A percentile compares a stretch with the other conserved stretches of the same genome.
Conservation (phyloP, 2,113 vertebrate species). For the Colossoma macropomum region DNA sequence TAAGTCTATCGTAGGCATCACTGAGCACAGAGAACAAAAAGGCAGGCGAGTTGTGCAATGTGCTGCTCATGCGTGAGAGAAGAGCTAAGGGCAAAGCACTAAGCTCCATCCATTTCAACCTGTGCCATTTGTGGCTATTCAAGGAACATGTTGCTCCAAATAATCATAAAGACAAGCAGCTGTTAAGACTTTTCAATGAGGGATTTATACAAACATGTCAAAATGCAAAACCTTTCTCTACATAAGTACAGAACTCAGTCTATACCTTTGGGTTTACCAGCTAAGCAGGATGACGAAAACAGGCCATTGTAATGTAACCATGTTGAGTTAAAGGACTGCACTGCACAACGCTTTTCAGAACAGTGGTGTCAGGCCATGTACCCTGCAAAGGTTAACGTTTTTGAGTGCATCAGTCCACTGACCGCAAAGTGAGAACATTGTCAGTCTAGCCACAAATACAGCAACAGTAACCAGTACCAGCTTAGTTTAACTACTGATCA, state of each 20-base stretch:
- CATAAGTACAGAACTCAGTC: too few relatives aligned
- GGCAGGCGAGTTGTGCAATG: slow-evolving; percentile 16
- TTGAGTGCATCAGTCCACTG: background rate
- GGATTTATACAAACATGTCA: background rate
- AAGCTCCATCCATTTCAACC: background rate
- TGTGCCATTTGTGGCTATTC: slow-evolving; percentile 18
- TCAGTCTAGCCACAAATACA: background rate
- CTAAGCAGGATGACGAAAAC: too few relatives aligned
- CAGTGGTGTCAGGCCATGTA: too few relatives aligned
- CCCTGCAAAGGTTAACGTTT: too few relatives aligned
- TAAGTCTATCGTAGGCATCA: slow-evolving; percentile 20
- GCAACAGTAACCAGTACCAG: too few relatives aligned
- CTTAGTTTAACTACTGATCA: too few relatives aligned
- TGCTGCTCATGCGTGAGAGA: slow-evolving; percentile 12
- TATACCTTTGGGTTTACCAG: too few relatives aligned
- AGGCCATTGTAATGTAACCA: too few relatives aligned
- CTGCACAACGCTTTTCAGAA: too few relatives aligned
- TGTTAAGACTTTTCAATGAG: slow-evolving; percentile 2
- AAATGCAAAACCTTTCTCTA: too few relatives aligned
- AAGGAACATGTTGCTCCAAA: slow-evolving; percentile 25
- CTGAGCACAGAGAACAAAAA: slow-evolving; percentile 9
- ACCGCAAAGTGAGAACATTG: background rate
- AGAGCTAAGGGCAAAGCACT: background rate
- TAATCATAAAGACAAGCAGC: slow-evolving; percentile 9
- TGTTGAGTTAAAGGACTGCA: too few relatives aligned